Percentiles rank a stretch among this genome's conserved stretches.
These are phyloP conservation scores for Drosophila ananassae DNA, from an alignment of 1,140 invertebrate genomes.

Conservation along the genomic window DNA sequence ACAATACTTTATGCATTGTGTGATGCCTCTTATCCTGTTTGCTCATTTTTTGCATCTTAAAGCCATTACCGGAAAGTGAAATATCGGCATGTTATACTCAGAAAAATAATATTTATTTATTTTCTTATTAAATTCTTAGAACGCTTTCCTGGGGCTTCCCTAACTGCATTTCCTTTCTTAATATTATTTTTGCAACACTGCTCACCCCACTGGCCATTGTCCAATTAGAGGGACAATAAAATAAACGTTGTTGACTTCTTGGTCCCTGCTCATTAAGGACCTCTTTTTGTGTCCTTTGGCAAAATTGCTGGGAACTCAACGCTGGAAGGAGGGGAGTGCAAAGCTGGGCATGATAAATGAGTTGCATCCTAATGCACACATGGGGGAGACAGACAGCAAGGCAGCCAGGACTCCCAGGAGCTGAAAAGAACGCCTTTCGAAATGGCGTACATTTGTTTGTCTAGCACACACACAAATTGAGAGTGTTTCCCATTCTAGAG, in stretches of 20 bases:
- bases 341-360: constrained; percentile 58
- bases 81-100: constrained; percentile 8
- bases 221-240: constrained; percentile 37
- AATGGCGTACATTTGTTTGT: constrained; percentile 25
- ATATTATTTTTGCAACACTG: neutral
- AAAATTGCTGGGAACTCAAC: constrained; percentile 2
- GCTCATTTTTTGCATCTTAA: neutral
- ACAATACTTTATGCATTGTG: constrained; percentile 47
- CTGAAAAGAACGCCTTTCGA: neutral
- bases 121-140: neutral
- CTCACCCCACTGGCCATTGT: constrained; percentile 16
- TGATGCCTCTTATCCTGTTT: constrained; percentile 35
- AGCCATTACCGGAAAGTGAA: constrained; percentile 16
- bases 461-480: constrained; percentile 6
- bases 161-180: neutral
- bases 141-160: neutral
- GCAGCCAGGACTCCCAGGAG: constrained; percentile 8
- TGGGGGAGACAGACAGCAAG: constrained; percentile 1
- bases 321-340: constrained; percentile 10
- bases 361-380: constrained; percentile 53
- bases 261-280: constrained; percentile 36
- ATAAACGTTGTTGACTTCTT: constrained; percentile 29
- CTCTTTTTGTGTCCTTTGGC: constrained; percentile 9
- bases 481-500: constrained; percentile 11
- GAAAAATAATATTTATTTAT: neutral